Percentiles rank a stretch among this genome's conserved stretches.
Evolutionary conservation across 2,888 invertebrate genomes (phyloP).

Genomic region (Tromatobia lineatoria): DNA sequence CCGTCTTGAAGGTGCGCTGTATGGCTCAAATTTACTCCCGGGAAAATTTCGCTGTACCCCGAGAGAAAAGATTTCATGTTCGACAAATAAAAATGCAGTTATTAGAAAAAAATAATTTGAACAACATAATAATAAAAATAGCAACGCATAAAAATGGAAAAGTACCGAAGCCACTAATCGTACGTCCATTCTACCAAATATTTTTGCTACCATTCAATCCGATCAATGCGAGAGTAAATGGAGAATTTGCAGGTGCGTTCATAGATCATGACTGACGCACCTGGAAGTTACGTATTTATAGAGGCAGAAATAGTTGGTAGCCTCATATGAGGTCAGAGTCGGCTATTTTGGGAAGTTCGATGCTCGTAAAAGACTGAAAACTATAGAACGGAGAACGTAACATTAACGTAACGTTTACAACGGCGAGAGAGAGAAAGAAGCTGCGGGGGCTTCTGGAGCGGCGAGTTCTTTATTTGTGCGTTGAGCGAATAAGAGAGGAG

Average conservation of each 20-base stretch:
- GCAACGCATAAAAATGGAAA: not conserved
- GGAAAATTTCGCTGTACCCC: too few relatives aligned
- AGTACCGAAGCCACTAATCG: too few relatives aligned
- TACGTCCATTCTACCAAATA: not conserved
- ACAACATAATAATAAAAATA: not conserved
- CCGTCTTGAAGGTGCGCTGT: too few relatives aligned
- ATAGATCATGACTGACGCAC: constrained; percentile 15
- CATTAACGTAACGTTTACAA: constrained; percentile 41
- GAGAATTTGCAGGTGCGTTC: constrained; percentile 1
- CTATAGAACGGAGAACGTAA: constrained; percentile 22
- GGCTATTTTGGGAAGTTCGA: constrained; percentile 37
- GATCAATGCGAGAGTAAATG: not conserved
- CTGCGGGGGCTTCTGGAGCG: constrained; percentile 33
- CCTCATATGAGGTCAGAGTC: not conserved
- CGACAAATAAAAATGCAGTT: too few relatives aligned
- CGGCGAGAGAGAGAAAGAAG: constrained; percentile 23
- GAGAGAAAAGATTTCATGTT: too few relatives aligned
- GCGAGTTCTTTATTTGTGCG: constrained; percentile 60
- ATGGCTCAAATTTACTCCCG: too few relatives aligned
- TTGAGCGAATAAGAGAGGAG: constrained; percentile 53
- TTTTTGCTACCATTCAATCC: not conserved
- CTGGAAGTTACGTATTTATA: constrained; percentile 12
- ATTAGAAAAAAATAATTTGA: too few relatives aligned
- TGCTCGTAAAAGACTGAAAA: constrained; percentile 20
- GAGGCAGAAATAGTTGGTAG: constrained; percentile 13